Evolutionary conservation across 2,113 vertebrate genomes (phyloP).

Genomic region (Peromyscus polionotus): DNA sequence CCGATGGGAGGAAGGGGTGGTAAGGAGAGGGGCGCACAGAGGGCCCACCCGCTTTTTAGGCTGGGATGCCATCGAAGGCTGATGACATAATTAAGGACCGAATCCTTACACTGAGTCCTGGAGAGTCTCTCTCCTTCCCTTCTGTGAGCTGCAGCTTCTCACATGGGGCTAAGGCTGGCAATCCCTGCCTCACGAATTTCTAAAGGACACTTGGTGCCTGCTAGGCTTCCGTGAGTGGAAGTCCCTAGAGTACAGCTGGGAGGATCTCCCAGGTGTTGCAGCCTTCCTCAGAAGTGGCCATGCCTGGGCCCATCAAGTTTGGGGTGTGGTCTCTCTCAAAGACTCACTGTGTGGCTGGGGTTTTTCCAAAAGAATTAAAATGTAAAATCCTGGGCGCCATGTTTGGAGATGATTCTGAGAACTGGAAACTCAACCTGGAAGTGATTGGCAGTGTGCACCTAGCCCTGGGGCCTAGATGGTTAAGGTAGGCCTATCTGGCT

Average conservation of each 20-base stretch:
- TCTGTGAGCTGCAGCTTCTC: neutral
- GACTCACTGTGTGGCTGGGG: neutral
- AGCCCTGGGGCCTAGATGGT: neutral
- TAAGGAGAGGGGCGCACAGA: too few species aligned
- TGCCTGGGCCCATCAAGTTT: neutral
- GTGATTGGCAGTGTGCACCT: rapidly evolving
- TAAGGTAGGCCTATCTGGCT: too few species aligned
- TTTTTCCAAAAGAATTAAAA: constrained; percentile 26
- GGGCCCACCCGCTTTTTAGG: too few species aligned
- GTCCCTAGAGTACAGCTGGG: too few species aligned
- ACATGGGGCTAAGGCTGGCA: neutral
- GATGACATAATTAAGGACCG: too few species aligned
- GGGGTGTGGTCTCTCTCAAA: neutral
- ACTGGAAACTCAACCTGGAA: neutral
- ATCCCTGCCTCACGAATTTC: neutral
- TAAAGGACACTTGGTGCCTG: neutral
- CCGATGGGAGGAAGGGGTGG: too few species aligned
- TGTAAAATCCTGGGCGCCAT: rapidly evolving
- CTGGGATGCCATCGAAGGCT: too few species aligned
- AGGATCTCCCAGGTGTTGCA: neutral
- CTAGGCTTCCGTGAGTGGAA: rapidly evolving
- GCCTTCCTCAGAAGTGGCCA: neutral
- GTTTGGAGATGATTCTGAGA: neutral
- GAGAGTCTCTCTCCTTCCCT: neutral
- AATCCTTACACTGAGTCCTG: too few species aligned